Evolutionary conservation across 2,888 invertebrate species (phyloP).

Genomic region (Hyppa rectilinea): DNA sequence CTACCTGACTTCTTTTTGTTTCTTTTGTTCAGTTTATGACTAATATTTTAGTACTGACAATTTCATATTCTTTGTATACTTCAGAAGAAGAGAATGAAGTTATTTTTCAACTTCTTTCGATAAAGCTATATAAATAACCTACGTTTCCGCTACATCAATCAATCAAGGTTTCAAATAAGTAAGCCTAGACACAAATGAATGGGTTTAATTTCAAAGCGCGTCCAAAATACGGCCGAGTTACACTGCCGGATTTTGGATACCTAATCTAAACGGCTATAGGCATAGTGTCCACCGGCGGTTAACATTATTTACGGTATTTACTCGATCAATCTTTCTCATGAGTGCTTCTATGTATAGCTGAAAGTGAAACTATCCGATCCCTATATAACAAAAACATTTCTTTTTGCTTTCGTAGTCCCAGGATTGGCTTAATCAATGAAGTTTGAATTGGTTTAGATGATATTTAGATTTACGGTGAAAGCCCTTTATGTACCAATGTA

Average conservation of each 20-base stretch:
- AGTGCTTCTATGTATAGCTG: slow-evolving; percentile 14
- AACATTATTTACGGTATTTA: neutral
- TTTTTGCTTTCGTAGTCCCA: slow-evolving; percentile 1
- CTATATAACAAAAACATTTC: slow-evolving; percentile 3
- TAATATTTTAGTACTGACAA: slow-evolving; percentile 7
- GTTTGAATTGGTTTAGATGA: neutral
- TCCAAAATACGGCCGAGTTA: slow-evolving; percentile 18
- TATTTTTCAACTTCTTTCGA: neutral
- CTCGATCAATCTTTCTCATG: slow-evolving; percentile 29
- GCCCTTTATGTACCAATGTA: neutral
- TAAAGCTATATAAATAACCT: neutral
- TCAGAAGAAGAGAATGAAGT: neutral
- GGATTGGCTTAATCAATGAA: slow-evolving; percentile 3
- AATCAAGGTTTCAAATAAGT: slow-evolving; percentile 35
- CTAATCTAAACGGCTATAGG: neutral
- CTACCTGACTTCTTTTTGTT: slow-evolving; percentile 59
- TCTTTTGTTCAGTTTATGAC: slow-evolving; percentile 39
- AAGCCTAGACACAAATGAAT: slow-evolving; percentile 34
- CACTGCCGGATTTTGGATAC: neutral
- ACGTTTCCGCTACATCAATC: slow-evolving; percentile 28
- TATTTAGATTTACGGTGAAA: neutral
- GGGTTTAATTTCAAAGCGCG: slow-evolving; percentile 29
- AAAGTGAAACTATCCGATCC: slow-evolving; percentile 7
- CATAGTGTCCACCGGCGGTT: neutral
- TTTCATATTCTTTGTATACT: neutral